Base-by-base conservation (phyloP, 2,888 invertebrate species). In the Ommatoiulus sabulosus region DNA sequence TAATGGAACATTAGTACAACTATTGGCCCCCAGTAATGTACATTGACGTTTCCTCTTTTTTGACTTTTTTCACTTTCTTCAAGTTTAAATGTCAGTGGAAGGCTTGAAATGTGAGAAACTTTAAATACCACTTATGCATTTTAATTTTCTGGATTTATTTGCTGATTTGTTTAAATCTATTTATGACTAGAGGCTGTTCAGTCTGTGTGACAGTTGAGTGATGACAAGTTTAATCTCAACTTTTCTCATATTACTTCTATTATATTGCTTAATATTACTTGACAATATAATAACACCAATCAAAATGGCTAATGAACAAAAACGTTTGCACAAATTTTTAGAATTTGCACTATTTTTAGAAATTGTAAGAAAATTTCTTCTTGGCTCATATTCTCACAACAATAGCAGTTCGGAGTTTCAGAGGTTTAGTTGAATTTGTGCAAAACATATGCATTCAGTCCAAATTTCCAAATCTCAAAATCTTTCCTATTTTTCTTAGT, bases 1-100 rank as follows among this genome's bases (percentile, higher is more conserved):
- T 57, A 57, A 57, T 57, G 57, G 57, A 57, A 80, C 80, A 35
- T 80, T 80, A 80, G 80, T 80, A 35, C 80, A 80, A 80, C 80
- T 35, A 80, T 80, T 80, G 35, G 80, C 12, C 24, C 35, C 80
- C 35, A 35, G 24, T 80, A 35, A 80, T 80, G 80, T 57, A 35
- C 80, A 80, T 80, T 80, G 46, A 12, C 12, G 0, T 46, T 10
- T 46, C 35, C 35, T 35, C 35, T 35, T 35, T 72, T 35, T 35
- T 72, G 24, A n/a, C 72, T 72, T n/a, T 57, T 46, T 46, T 46
- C 8, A 46, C 46, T 12, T 46, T 46, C 8, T 10, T 0, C 46
- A 46, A 46, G 35, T 35, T 35, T 35, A 57, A 3, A n/a, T 57
- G 57, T 35, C 2, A 35, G 35, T 35, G 35, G 35, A 35, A 35